Evolutionary conservation across 2,888 invertebrate species (phyloP).

Genomic region (Dasysyrphus tricinctus): DNA sequence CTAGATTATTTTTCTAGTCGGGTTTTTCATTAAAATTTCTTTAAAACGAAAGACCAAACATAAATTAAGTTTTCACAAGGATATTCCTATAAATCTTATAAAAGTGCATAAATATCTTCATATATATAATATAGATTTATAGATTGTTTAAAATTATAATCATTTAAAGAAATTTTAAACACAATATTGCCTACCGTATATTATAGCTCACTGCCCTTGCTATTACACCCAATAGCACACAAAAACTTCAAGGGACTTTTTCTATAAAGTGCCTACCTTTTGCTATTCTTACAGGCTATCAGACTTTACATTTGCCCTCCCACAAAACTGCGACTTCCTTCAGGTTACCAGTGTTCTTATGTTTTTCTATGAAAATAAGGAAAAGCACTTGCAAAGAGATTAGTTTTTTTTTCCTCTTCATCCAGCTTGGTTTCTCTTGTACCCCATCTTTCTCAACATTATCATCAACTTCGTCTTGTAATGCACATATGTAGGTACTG

Average conservation of each 20-base stretch:
- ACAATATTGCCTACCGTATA: constrained; percentile 47
- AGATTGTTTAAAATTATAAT: too few relatives aligned
- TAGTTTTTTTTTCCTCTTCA: neutral
- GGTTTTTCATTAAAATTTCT: too few relatives aligned
- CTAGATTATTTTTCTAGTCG: too few relatives aligned
- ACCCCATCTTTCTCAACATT: constrained; percentile 13
- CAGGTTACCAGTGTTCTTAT: constrained; percentile 47
- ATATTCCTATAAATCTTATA: too few relatives aligned
- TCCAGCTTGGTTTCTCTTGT: constrained; percentile 11
- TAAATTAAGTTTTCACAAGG: too few relatives aligned
- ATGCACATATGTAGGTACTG: constrained; percentile 12
- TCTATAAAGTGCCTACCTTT: neutral
- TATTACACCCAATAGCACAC: constrained; percentile 24
- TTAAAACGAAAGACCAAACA: too few relatives aligned
- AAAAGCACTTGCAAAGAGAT: constrained; percentile 34
- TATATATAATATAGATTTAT: too few relatives aligned
- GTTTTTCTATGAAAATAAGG: constrained; percentile 49
- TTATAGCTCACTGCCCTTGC: constrained; percentile 41
- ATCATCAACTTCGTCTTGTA: constrained; percentile 13
- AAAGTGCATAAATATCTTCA: too few relatives aligned
- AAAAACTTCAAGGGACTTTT: neutral
- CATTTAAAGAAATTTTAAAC: neutral
- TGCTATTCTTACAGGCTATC: neutral
- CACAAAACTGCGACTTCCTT: neutral
- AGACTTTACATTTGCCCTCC: constrained; percentile 15